Conservation (phyloP, 1,140 invertebrate genomes). For the Halictus rubicundus region DNA sequence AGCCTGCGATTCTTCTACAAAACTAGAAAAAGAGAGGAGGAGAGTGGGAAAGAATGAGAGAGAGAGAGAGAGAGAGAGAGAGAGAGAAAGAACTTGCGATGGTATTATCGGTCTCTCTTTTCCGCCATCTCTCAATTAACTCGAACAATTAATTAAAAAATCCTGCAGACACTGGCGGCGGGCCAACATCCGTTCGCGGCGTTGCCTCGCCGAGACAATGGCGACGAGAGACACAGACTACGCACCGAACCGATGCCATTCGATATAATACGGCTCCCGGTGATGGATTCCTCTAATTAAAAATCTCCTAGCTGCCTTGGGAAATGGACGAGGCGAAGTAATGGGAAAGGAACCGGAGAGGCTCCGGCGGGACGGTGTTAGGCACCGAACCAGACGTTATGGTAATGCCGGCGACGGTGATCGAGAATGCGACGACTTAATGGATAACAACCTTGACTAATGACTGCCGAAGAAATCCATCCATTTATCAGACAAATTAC, state of each 20-base stretch:
- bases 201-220: constrained; percentile 41
- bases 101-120: too few species aligned
- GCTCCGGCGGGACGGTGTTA: too few species aligned
- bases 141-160: constrained; percentile 62
- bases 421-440: too few species aligned
- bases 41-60: neutral
- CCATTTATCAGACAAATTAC: too few species aligned
- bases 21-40: too few species aligned
- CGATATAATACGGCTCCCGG: constrained; percentile 16
- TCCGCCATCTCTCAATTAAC: constrained; percentile 63
- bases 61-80: neutral
- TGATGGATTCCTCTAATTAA: constrained; percentile 39
- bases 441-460: too few species aligned
- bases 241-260: neutral
- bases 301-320: neutral
- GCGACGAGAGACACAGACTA: constrained; percentile 14
- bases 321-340: neutral
- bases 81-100: too few species aligned
- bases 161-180: constrained; percentile 42
- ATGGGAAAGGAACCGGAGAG: too few species aligned
- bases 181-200: constrained; percentile 34
- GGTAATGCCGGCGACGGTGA: too few species aligned
- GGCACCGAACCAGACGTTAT: too few species aligned
- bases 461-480: too few species aligned
- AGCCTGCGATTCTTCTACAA: too few species aligned